Evolutionary conservation across 2,113 vertebrate species (phyloP).

Genomic region (Quiscalus mexicanus): DNA sequence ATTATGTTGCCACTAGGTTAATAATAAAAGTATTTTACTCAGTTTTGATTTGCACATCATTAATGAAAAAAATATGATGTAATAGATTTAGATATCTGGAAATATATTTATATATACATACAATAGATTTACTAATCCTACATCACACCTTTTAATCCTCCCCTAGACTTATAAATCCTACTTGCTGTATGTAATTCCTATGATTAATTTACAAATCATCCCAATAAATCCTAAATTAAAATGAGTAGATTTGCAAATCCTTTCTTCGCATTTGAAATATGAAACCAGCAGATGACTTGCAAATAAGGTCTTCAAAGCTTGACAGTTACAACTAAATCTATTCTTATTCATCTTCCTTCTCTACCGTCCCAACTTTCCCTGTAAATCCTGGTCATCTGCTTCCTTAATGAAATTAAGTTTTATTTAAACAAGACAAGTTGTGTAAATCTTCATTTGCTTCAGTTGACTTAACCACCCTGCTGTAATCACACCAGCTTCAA

Average conservation of each 20-base stretch:
- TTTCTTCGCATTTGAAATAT: not conserved
- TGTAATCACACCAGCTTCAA: not conserved
- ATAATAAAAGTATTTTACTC: not conserved
- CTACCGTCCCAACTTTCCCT: not conserved
- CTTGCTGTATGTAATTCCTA: conserved; percentile 4
- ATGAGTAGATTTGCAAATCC: not conserved
- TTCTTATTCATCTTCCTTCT: not conserved
- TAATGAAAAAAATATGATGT: not conserved
- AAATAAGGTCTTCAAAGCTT: not conserved
- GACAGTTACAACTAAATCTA: not conserved
- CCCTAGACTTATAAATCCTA: not conserved
- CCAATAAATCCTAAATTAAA: conserved; percentile 35
- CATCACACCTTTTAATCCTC: not conserved
- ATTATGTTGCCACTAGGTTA: not conserved
- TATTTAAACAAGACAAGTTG: not conserved
- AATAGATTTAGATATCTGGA: not conserved
- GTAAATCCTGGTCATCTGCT: not conserved
- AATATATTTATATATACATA: not conserved
- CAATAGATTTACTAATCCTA: not conserved
- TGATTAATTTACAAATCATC: conserved; percentile 13
- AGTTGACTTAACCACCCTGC: not conserved
- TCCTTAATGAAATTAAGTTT: not conserved
- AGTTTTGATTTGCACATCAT: not conserved
- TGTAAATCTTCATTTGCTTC: not conserved
- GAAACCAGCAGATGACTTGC: not conserved